Conservation (phyloP, 2,888 invertebrate species). For the Cheilosia scutellata region DNA sequence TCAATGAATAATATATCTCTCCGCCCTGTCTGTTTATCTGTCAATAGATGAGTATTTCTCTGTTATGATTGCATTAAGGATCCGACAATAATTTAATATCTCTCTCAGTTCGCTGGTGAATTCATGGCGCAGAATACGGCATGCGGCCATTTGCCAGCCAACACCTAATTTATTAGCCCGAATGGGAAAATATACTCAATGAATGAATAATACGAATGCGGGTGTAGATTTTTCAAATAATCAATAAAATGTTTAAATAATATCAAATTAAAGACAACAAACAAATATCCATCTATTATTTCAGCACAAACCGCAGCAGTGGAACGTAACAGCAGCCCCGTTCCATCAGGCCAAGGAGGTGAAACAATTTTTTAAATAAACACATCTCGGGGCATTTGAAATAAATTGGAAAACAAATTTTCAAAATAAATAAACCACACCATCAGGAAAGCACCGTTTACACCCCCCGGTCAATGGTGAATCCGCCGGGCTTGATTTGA, state of each 20-base stretch:
- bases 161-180: constrained; percentile 49
- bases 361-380: constrained; percentile 68
- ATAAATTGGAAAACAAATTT: constrained; percentile 60
- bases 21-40: constrained; percentile 35
- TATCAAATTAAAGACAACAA: constrained; percentile 68
- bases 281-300: constrained; percentile 67
- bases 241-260: constrained; percentile 76
- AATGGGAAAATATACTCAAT: constrained; percentile 59
- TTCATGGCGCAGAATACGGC: background rate
- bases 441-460: background rate
- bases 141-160: constrained; percentile 32
- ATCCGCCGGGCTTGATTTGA: constrained; percentile 13
- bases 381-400: constrained; percentile 54
- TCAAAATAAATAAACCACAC: constrained; percentile 60
- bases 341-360: constrained; percentile 37
- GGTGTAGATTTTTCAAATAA: constrained; percentile 63
- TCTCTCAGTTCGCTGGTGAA: constrained; percentile 11
- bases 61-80: constrained; percentile 51
- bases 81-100: constrained; percentile 46
- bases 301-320: constrained; percentile 54
- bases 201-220: constrained; percentile 63
- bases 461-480: constrained; percentile 18
- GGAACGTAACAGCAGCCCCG: constrained; percentile 10
- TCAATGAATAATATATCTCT: constrained; percentile 6
- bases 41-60: constrained; percentile 34